Evolutionary conservation across 2,113 vertebrate species (phyloP), one percentile per base, ranked within the genome.

Genomic region (Chloroceryle aenea): DNA sequence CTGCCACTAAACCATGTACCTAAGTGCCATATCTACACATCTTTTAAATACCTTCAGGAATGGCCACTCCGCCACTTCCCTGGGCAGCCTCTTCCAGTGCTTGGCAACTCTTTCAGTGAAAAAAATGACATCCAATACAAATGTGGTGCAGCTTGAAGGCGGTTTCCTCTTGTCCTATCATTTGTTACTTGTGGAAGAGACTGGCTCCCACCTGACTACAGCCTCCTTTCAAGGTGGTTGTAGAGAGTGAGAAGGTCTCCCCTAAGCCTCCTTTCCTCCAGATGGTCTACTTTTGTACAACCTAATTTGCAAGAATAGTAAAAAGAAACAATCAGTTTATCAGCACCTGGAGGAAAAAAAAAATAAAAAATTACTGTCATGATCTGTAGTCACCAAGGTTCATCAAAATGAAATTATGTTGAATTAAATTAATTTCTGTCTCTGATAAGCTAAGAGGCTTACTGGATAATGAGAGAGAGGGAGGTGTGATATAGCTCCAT

Each of bases 341-440:
- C 45, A 74, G 72, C 45, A 89, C 53, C 48, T 77, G 66, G 20
- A 79, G 56, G 34, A 1, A 0, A 5, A 14, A 30, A 16, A 34
- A 12, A 23, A 40, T n/a, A n/a, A 66, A 27, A 23, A 30, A 21
- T 0, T 4, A 4, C 38, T 59, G 6, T 77, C 17, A 3, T 22
- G 47, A 95, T 92, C 87, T 43, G 72, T 84, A 86, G 88, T 71
- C 89, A 84, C 36, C 6, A 59, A 81, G 36, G 62, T 80, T 95
- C 84, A 56, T 92, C 77, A 74, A 53, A 87, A 87, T 27, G 68
- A 92, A 95, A 82, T 96, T 32, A 86, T 17, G 34, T 36, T 3
- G 11, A 96, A 94, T 89, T 61, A 88, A 94, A 94, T 90, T 90
- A 90, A 84, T 94, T 93, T 96, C 64, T 95, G 56, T 58, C 90